Evolutionary conservation across 2,797 vertebrate species (phyloP), one percentile per base, ranked within the genome.

Genomic region (Sebastes flavidus): DNA sequence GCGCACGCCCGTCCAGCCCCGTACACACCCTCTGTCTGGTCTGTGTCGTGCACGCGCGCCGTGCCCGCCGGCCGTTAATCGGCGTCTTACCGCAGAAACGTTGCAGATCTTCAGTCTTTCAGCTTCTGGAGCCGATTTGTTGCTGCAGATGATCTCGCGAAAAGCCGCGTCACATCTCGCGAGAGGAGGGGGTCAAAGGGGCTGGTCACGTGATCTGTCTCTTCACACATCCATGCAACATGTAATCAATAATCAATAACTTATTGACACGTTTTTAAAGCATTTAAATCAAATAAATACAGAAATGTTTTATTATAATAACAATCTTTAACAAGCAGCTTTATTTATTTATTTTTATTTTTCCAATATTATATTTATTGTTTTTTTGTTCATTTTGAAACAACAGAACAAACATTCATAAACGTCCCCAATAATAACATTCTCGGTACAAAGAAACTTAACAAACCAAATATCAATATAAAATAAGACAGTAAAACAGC

Each of bases 71-170:
- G 69, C 58, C 65, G 78, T 72, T 87, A 78, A 78, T 83, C 78
- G 78, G 54, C 16, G 65, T 83, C 87, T 91, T 92, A 93, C 90
- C 90, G 81, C 87, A 86, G 75, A 91, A 90, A 89, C 12, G 81
- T 36, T 36, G 81, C 82, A 83, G 89, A 83, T 84, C 71, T 83
- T 91, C 66, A 36, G 34, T 12, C 34, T 36, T 81, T 74, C 82
- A 49, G 71, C 56, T 56, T 58, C 62, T n/a, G 69, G 77, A 83
- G 72, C 81, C 29, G 88, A 77, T 86, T 86, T 91, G 85, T 87
- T 83, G 83, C 85, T 83, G 90, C 86, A 68, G 87, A 82, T 25
- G 81, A 86, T 91, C 89, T 86, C 91, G 89, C 80, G 12, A 9
- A 32, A 56, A 80, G 36, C 42, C 73, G 86, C 90, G 72, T 66